phyloP scores from a whole-genome alignment of 2,113 vertebrate genomes.

The Formicarius rufipectus region DNA sequence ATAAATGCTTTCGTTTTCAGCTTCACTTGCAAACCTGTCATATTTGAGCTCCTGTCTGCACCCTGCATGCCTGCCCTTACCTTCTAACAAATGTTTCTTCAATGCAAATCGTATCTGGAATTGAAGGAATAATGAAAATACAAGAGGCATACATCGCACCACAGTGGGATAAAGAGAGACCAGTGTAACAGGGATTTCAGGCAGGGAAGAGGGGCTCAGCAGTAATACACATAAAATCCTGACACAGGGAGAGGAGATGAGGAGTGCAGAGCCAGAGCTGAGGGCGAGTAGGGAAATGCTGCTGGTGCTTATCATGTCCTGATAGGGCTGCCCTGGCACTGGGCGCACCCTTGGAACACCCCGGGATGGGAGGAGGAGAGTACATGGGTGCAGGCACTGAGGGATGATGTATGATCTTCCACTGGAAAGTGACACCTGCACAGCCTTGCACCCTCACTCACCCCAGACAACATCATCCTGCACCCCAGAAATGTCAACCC shows the following conservation, averaged over 20 bases:
- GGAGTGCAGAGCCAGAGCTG: background rate
- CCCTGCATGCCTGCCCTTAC: background rate
- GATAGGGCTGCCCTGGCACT: accelerated
- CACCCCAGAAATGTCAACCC: background rate
- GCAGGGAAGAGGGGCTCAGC: background rate
- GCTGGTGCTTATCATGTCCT: background rate
- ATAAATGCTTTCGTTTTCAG: background rate
- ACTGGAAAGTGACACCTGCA: background rate
- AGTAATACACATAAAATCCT: background rate
- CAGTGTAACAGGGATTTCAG: accelerated
- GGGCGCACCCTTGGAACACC: accelerated
- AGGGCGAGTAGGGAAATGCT: background rate
- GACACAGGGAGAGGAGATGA: background rate
- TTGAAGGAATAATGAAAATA: background rate
- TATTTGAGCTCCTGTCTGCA: background rate
- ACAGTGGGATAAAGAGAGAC: background rate
- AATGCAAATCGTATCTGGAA: background rate
- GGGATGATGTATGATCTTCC: background rate
- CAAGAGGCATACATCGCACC: accelerated
- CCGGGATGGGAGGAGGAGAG: background rate
- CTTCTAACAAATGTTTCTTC: background rate
- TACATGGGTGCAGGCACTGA: background rate
- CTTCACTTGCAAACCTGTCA: background rate
- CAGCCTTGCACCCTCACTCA: background rate
- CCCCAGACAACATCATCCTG: background rate